Conservation (phyloP, 2,113 vertebrate genomes). For the Perca flavescens region DNA sequence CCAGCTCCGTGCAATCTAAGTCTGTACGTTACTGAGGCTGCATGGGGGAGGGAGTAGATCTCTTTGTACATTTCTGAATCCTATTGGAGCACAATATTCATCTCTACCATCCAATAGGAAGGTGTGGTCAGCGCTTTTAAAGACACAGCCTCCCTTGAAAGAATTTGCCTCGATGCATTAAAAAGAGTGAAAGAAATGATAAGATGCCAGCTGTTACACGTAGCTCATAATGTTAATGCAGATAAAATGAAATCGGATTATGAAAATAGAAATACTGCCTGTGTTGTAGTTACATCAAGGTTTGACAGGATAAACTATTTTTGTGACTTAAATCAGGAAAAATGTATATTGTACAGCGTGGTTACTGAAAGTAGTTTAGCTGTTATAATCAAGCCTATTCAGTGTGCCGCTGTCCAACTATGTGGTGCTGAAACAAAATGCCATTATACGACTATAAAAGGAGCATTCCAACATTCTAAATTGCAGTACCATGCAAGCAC, state of each 20-base stretch:
- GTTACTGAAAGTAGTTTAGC: not conserved
- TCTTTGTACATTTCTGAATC: constrained; percentile 73
- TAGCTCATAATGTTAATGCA: not conserved
- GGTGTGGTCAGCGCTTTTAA: constrained; percentile 25
- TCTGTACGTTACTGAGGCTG: constrained; percentile 67
- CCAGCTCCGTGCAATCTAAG: constrained; percentile 58
- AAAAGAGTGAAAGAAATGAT: not conserved
- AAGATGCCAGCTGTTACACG: not conserved
- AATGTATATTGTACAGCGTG: not conserved
- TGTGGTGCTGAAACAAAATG: constrained; percentile 51
- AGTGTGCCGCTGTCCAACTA: not conserved
- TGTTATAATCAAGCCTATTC: not conserved
- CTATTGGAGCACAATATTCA: constrained; percentile 80
- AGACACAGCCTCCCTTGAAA: constrained; percentile 30
- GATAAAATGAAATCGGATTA: not conserved
- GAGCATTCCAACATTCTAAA: not conserved
- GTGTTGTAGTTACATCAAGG: rapidly evolving
- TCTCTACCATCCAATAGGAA: constrained; percentile 74
- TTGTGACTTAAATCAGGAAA: not conserved
- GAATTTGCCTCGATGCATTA: not conserved
- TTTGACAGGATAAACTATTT: not conserved
- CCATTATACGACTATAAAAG: not conserved
- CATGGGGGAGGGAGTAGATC: constrained; percentile 84
- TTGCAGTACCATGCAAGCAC: not conserved
- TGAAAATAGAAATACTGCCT: not conserved